Conservation (phyloP, 2,113 vertebrate genomes). For the Lepisosteus oculatus region DNA sequence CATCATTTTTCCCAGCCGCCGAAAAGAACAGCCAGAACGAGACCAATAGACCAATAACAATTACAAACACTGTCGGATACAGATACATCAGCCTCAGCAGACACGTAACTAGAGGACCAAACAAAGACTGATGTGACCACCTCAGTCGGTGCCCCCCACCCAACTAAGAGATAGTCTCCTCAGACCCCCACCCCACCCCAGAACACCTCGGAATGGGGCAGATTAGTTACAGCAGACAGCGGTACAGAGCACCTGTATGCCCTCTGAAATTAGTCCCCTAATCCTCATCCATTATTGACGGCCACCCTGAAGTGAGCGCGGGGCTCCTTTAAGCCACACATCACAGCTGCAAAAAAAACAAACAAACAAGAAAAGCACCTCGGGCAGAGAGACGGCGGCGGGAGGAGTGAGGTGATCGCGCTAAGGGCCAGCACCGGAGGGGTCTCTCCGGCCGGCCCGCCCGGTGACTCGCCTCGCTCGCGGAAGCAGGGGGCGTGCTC, state of each 20-base stretch:
- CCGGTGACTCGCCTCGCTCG: too few relatives aligned
- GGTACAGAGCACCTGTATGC: slow-evolving; percentile 39
- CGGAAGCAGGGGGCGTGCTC: too few relatives aligned
- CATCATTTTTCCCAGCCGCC: too few relatives aligned
- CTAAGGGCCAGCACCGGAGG: not conserved
- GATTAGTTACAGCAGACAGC: slow-evolving; percentile 24
- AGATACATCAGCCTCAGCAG: too few relatives aligned
- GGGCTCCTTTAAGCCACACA: too few relatives aligned
- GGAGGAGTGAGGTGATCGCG: slow-evolving; percentile 16
- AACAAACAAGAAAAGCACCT: slow-evolving; percentile 26
- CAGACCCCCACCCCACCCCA: slow-evolving; percentile 22
- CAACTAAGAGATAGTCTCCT: slow-evolving; percentile 14
- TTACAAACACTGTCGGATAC: too few relatives aligned
- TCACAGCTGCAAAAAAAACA: too few relatives aligned
- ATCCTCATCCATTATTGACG: slow-evolving; percentile 65
- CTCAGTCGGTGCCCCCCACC: slow-evolving; percentile 2
- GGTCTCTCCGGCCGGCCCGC: not conserved
- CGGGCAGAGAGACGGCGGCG: slow-evolving; percentile 27
- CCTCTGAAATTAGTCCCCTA: slow-evolving; percentile 56
- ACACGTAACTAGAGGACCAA: too few relatives aligned
- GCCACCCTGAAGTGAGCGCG: slow-evolving; percentile 35
- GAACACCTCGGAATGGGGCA: slow-evolving; percentile 14
- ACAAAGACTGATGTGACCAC: slow-evolving; percentile 16
- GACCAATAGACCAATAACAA: too few relatives aligned
- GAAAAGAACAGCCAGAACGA: too few relatives aligned